Evolutionary conservation across 2,888 invertebrate genomes (phyloP).

Genomic region (Venustoraphidia nigricollis): DNA sequence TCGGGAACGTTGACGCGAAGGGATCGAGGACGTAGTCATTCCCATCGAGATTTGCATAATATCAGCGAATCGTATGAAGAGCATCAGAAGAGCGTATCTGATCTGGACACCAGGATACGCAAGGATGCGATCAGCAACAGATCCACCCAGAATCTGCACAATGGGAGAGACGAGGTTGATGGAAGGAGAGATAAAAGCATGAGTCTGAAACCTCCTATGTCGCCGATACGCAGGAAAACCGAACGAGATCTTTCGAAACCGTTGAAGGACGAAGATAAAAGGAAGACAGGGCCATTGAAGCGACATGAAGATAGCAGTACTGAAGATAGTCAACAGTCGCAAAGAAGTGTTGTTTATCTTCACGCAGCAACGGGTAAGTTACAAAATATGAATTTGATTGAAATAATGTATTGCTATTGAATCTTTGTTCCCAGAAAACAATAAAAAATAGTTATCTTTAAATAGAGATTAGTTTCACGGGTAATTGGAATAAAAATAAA

Average conservation of each 20-base stretch:
- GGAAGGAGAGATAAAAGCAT: constrained; percentile 19
- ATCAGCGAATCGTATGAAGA: constrained; percentile 31
- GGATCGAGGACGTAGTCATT: constrained; percentile 19
- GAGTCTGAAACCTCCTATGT: constrained; percentile 25
- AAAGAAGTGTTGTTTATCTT: constrained; percentile 68
- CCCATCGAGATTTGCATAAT: constrained; percentile 36
- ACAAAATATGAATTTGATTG: background rate
- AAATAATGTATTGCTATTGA: too few species aligned
- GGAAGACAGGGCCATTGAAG: constrained; percentile 22
- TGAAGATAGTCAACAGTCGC: constrained; percentile 66
- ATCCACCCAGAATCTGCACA: too few species aligned
- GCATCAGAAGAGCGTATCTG: constrained; percentile 32
- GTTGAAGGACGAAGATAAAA: constrained; percentile 16
- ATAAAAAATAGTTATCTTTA: too few species aligned
- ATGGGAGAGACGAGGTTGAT: constrained; percentile 16
- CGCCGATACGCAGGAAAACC: constrained; percentile 19
- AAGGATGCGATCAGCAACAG: constrained; percentile 10
- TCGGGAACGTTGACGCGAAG: background rate
- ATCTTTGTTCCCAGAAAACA: too few species aligned
- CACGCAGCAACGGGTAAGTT: constrained; percentile 63
- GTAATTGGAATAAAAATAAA: too few species aligned
- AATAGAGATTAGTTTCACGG: too few species aligned
- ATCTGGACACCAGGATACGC: constrained; percentile 28
- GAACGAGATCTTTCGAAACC: constrained; percentile 28
- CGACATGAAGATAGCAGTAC: constrained; percentile 48